phyloP scores from a whole-genome alignment of 2,797 vertebrate genomes.

The Lepus townsendii region DNA sequence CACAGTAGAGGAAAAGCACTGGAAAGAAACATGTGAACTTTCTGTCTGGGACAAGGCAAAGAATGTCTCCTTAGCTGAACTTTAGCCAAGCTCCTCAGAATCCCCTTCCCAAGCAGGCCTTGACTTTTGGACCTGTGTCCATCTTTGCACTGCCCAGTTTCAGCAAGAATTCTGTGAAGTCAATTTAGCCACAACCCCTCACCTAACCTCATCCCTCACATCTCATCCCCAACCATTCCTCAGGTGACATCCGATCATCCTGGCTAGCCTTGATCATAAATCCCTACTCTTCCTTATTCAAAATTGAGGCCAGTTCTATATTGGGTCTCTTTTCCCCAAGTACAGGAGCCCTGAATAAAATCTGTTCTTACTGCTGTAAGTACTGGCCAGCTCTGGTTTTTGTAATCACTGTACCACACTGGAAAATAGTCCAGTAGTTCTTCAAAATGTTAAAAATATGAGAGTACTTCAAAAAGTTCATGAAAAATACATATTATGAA shows the following conservation, averaged over 20 bases:
- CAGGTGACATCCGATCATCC: not conserved
- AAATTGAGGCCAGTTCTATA: conserved; percentile 4
- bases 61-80: not conserved
- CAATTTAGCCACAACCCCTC: not conserved
- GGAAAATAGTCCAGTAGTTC: conserved; percentile 37
- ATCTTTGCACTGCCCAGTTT: not conserved
- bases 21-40: not conserved
- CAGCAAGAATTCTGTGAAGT: conserved; percentile 1
- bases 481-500: too few species aligned
- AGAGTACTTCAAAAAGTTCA: not conserved
- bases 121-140: not conserved
- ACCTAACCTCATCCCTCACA: not conserved
- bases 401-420: conserved; percentile 14
- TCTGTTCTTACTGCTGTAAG: conserved; percentile 38
- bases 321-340: not conserved
- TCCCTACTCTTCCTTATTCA: not conserved
- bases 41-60: not conserved
- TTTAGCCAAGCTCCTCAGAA: not conserved
- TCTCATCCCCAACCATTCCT: not conserved
- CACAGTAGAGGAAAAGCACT: not conserved
- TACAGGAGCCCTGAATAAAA: not conserved
- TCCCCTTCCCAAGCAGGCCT: not conserved
- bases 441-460: conserved; percentile 59
- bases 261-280: not conserved
- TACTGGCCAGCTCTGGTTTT: conserved; percentile 21